Evolutionary conservation across 2,888 invertebrate species (phyloP), one percentile per base, ranked within the genome.

Genomic region (Portevinia maculata): DNA sequence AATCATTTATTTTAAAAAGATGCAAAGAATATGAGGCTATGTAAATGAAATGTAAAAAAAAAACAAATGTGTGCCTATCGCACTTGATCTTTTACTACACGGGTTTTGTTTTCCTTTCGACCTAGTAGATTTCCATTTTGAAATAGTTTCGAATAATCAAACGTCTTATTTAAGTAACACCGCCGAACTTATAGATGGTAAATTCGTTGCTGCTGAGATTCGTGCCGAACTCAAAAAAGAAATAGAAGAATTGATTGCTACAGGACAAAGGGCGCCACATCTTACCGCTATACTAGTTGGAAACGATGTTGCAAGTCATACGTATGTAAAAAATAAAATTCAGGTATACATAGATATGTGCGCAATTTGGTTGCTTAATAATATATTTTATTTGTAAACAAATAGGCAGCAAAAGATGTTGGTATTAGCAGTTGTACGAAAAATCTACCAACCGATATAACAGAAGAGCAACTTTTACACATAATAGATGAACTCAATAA

Each of bases 211-310:
- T 0, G 90, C 92, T 59, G 93, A 94, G 85, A 93, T 96, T 65
- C 93, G 93, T 70, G 90, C 92, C 64, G 94, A 95, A 88, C 88
- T 96, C 48, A 93, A 92, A 87, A 85, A 88, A 9, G 93, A 93
- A 85, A 92, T 95, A 11, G 90, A 92, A 6, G 90, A 92, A 83
- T 95, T 94, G 94, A 87, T 93, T 1, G 89, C 88, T 15, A 87
- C 90, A n/a, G 94, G 94, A 0, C 90, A 93, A 85, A 91, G 93
- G 84, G 90, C 92, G 24, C 97, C 97, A 1, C 93, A 94, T 64
- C 91, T 97, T 15, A 93, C 94, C 17, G 96, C 96, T 46, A 92
- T 97, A 70, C 91, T 96, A 55, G 95, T 97, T 11, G 97, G 97
- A 6, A 93, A 94, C 78, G 94, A 97, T 89, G 94, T 96, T 0